Evolutionary conservation across 2,113 vertebrate genomes (phyloP).

Genomic region (Ellobius talpinus): DNA sequence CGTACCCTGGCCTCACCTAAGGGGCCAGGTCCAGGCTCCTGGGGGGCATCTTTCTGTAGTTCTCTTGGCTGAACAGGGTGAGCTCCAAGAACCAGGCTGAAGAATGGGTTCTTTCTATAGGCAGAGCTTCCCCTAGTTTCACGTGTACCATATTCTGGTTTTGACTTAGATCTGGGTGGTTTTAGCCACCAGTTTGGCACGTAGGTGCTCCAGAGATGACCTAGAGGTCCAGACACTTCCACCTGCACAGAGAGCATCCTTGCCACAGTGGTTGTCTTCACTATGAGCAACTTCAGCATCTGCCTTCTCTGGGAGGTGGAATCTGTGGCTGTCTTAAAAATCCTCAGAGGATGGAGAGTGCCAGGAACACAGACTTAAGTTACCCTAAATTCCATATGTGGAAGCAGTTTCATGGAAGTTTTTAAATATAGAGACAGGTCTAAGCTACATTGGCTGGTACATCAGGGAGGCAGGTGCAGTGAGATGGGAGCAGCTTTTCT

Average conservation of each 20-base stretch:
- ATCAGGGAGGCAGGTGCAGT: not conserved
- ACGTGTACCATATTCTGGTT: not conserved
- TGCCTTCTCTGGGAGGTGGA: not conserved
- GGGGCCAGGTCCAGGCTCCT: not conserved
- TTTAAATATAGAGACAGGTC: too few relatives aligned
- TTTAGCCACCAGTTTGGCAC: not conserved
- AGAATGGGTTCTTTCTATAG: not conserved
- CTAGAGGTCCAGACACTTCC: not conserved
- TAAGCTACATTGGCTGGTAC: not conserved
- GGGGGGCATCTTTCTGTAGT: not conserved
- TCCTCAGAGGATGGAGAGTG: not conserved
- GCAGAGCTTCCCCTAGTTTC: not conserved
- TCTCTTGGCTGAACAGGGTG: not conserved
- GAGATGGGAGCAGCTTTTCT: not conserved
- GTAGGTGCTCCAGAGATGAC: not conserved
- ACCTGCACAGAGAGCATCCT: not conserved
- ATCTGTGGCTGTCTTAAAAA: not conserved
- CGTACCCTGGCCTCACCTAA: not conserved
- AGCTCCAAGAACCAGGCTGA: not conserved
- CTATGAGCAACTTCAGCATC: not conserved
- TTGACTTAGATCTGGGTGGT: not conserved
- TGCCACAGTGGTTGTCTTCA: not conserved
- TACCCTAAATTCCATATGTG: not conserved
- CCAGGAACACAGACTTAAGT: not conserved
- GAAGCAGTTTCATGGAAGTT: not conserved